Evolutionary conservation across 2,113 vertebrate genomes (phyloP), one percentile per base, ranked within the genome.

Genomic region (Mus pahari): DNA sequence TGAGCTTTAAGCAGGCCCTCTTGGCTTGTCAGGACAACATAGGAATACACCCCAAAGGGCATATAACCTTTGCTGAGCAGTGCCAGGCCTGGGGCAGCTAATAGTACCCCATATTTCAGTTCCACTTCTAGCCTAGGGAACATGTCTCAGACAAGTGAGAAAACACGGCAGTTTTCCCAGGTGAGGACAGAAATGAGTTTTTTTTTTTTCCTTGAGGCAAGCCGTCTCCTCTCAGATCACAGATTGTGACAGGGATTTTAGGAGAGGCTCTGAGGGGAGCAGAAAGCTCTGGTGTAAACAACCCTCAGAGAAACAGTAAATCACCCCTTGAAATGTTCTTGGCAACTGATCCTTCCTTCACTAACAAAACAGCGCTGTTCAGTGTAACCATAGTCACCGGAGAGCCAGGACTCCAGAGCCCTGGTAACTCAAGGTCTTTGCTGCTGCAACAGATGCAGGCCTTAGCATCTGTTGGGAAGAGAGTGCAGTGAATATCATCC

Each of bases 161-260:
- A 87, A 86, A 60, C 26, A 48, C 3, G n/a, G 73, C 13, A 39
- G 53, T 36, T 20, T 87, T 94, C 53, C 64, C 64, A 2, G 55
- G 68, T 70, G 68, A 73, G 36, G 4, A 75, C n/a, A 20, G 50
- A 71, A 71, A 42, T 3, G 19, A 39, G 26, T 26, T 53, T 53
- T 12, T 53, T 53, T 94, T 95, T 58, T 64, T 95, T 94, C 96
- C 94, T 95, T 94, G 77, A 94, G 92, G 92, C 92, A 91, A 95
- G 79, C 55, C 66, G 73, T n/a, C 68, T 95, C 58, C n/a, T 94
- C 53, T 94, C 50, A 94, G 90, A 96, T 97, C 92, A 94, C 90
- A 94, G 82, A 97, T 58, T 48, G 89, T 96, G 96, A 96, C 95
- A 96, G 96, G 87, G 89, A 93, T 96, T 96, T 96, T 90, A 89